Evolutionary conservation across 2,797 vertebrate species (phyloP), one percentile per base, ranked within the genome.

Genomic region (Dermochelys coriacea): DNA sequence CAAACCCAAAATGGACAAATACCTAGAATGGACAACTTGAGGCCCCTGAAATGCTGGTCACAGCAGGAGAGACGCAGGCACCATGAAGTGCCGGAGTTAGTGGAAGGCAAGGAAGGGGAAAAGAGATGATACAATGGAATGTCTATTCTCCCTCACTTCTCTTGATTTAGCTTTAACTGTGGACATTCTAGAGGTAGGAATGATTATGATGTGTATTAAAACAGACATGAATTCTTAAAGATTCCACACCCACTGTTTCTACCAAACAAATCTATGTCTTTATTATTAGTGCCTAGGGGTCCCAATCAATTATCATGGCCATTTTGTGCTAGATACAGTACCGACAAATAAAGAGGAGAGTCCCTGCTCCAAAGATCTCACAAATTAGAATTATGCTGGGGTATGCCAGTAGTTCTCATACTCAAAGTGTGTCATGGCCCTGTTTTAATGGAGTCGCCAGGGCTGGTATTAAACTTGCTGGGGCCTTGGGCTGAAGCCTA

Each of bases 211-310:
- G 86, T 91, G 90, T 80, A 95, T 95, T 94, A 82, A 90, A 96
- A 94, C 78, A 96, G 94, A 79, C 96, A 94, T 90, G 89, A 92
- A 97, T 96, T 83, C 90, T 94, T 89, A 96, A 94, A 95, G 71
- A 92, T 94, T 47, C 25, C 96, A 94, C 91, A 94, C 95, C 94
- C 85, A 94, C 96, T 96, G 93, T 97, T 96, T 97, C 92, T 91
- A 90, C 80, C 84, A 94, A 91, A 94, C 8, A 68, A 97, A 97
- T 96, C 96, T 96, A 96, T 96, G 87, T 88, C 90, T 96, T 97
- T 96, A 93, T 95, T 95, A 18, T 4, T 29, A 0, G 88, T 0
- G 8, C 90, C 90, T 91, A 51, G 68, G 87, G 88, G 94, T 89
- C 90, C 75, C 88, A 92, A 91, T 61, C 52, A 75, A 83, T 79